These are phyloP conservation scores for Arrhamphus sclerolepis DNA, from an alignment of 2,797 vertebrate genomes.

Conservation along the genomic window DNA sequence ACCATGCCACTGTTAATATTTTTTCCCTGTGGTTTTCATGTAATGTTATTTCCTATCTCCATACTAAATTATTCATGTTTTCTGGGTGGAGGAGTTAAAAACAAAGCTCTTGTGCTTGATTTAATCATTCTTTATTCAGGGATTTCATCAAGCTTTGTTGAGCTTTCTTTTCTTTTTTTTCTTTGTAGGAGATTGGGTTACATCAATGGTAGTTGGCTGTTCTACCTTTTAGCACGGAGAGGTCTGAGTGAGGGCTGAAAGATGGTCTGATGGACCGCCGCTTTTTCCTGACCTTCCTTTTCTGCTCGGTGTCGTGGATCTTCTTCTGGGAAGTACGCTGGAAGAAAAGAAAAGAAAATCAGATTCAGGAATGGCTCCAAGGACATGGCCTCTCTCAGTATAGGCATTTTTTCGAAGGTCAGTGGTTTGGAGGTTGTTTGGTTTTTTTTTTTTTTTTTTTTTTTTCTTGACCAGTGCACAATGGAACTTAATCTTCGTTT, in stretches of 20 bases:
- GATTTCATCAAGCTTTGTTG: conserved; percentile 6
- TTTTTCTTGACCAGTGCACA: neutral
- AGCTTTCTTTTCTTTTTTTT: conserved; percentile 16
- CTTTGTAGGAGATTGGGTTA: conserved; percentile 37
- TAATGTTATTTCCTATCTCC: conserved; percentile 32
- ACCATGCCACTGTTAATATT: conserved; percentile 20
- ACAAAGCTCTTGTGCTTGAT: too few relatives aligned
- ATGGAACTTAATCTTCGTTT: neutral
- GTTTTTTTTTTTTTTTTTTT: conserved; percentile 14
- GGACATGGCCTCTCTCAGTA: conserved; percentile 83
- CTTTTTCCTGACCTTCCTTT: conserved; percentile 85
- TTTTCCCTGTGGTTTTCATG: conserved; percentile 50
- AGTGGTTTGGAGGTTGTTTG: conserved; percentile 38
- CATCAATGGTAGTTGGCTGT: conserved; percentile 29
- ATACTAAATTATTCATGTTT: conserved; percentile 11
- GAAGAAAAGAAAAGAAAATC: conserved; percentile 83
- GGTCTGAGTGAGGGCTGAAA: conserved; percentile 76
- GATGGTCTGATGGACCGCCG: conserved; percentile 87
- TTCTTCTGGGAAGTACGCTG: conserved; percentile 87
- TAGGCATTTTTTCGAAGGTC: conserved; percentile 91
- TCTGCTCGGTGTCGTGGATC: conserved; percentile 81
- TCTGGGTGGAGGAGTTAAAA: too few relatives aligned
- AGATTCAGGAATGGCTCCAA: conserved; percentile 87
- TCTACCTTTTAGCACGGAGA: conserved; percentile 55
- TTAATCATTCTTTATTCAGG: too few relatives aligned